These are phyloP conservation scores for Sparidentex hasta DNA, from an alignment of 2,797 vertebrate genomes.

Conservation along the genomic window DNA sequence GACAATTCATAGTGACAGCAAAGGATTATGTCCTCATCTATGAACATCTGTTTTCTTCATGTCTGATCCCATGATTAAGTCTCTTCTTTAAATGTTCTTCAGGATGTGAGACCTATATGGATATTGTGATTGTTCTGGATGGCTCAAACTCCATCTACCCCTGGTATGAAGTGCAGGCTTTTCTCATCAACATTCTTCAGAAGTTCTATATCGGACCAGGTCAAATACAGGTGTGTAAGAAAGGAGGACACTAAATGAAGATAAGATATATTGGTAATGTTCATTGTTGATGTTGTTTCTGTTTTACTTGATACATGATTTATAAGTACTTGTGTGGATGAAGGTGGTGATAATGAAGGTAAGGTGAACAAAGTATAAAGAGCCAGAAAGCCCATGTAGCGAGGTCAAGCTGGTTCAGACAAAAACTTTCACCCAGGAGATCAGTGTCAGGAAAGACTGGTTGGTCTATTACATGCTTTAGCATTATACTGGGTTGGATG, in stretches of 20 bases:
- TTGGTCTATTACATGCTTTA: no score
- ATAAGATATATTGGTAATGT: neutral
- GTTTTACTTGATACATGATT: no score
- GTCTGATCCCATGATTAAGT: neutral
- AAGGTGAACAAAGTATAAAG: no score
- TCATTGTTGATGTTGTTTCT: constrained; percentile 2
- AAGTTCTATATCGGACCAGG: constrained; percentile 98
- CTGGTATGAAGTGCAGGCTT: constrained; percentile 97
- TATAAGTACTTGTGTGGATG: no score
- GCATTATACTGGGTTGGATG: no score
- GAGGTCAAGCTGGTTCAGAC: no score
- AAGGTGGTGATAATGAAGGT: no score
- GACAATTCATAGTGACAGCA: constrained; percentile 5
- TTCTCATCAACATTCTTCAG: constrained; percentile 98
- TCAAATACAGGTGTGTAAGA: constrained; percentile 93
- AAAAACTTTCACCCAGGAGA: no score
- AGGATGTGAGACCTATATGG: constrained; percentile 99
- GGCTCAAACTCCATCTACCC: constrained; percentile 99
- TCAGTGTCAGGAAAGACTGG: no score
- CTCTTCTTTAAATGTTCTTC: constrained; percentile 38
- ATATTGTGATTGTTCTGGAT: constrained; percentile 97
- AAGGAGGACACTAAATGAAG: neutral
- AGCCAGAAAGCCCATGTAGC: no score
- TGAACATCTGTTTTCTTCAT: constrained; percentile 27
- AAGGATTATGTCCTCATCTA: constrained; percentile 26